phyloP scores from a whole-genome alignment of 2,888 invertebrate species.

The Cerastis leucographa region DNA sequence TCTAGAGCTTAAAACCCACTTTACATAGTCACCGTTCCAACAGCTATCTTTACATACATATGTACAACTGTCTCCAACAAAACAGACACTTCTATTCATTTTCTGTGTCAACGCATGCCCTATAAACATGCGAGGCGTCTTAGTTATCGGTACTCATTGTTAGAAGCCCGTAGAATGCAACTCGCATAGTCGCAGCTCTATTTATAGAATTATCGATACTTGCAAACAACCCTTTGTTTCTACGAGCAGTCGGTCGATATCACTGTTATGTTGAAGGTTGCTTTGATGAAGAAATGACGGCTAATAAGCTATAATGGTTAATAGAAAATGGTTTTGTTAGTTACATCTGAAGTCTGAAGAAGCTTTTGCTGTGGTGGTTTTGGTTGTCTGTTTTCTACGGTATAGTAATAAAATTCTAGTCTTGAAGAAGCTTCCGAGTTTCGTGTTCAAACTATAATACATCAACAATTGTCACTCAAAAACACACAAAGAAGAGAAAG shows the following conservation, averaged over 20 bases:
- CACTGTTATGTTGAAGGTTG: slow-evolving; percentile 26
- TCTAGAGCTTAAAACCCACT: not conserved
- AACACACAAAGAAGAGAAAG: not conserved
- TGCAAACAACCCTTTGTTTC: slow-evolving; percentile 69
- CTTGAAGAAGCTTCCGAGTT: not conserved
- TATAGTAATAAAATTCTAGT: not conserved
- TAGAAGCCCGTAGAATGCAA: slow-evolving; percentile 77
- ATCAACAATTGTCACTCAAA: not conserved
- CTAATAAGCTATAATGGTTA: not conserved
- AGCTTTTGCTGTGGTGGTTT: not conserved
- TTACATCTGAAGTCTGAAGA: not conserved
- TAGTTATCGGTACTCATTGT: slow-evolving; percentile 67
- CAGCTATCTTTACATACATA: not conserved
- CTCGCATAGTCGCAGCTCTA: slow-evolving; percentile 60
- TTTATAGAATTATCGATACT: slow-evolving; percentile 75
- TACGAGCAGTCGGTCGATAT: slow-evolving; percentile 48
- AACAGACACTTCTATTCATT: slow-evolving; percentile 53
- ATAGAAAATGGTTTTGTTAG: not conserved
- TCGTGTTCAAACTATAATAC: not conserved
- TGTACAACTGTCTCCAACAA: slow-evolving; percentile 4
- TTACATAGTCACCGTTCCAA: not conserved
- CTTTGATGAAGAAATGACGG: slow-evolving; percentile 26
- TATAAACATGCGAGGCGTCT: slow-evolving; percentile 61
- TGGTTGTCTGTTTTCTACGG: not conserved
- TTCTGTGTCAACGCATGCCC: slow-evolving; percentile 62